Base-by-base conservation (phyloP, 1,140 invertebrate genomes). In the Drosophila sp. region DNA sequence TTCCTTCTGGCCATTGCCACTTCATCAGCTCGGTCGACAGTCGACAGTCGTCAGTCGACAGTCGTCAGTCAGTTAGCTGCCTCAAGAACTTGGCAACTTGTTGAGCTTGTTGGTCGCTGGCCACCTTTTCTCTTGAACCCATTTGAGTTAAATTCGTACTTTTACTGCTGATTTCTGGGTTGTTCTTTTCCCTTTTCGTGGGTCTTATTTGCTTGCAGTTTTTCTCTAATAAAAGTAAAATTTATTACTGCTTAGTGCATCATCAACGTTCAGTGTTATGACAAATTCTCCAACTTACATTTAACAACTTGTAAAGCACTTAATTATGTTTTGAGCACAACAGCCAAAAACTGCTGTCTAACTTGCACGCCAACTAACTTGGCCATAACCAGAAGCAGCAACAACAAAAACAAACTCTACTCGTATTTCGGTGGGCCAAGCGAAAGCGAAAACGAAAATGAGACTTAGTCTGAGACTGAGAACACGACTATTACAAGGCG, bases 281-380 rank as follows among this genome's bases (percentile, higher is more conserved):
- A 83, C 80, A 82, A 82, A 72, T 82, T 83, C 76, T 16, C 66
- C 76, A 57, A 76, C 70, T 67, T 53, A 38, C 61, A 82, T 78
- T 72, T 72, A 89, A 77, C 72, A 89, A 89, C 76, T 83, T 83
- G 80, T 56, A 63, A 72, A 89, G 84, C 80, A 89, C 83, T 89
- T 89, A 89, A 89, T 89, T 89, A 87, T 89, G 82, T 89, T 87
- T 87, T 76, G 72, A 80, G 83, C 46, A 63, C 78, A 66, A 34
- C 43, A 61, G 32, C 50, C 76, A 59, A 66, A 77, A 79, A 76
- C 56, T 71, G 62, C 65, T 51, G 69, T 57, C 53, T 27, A 65
- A 66, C 63, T 72, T 76, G 56, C 45, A 46, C 38, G 29, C 29
- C 41, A 48, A 46, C 34, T n/a, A 71, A 67, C 43, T 32, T 40